A percentile compares a stretch with the other conserved stretches of the same genome.
Conservation (phyloP, 92 coral and sea anemone species). For the Porites evermanni region DNA sequence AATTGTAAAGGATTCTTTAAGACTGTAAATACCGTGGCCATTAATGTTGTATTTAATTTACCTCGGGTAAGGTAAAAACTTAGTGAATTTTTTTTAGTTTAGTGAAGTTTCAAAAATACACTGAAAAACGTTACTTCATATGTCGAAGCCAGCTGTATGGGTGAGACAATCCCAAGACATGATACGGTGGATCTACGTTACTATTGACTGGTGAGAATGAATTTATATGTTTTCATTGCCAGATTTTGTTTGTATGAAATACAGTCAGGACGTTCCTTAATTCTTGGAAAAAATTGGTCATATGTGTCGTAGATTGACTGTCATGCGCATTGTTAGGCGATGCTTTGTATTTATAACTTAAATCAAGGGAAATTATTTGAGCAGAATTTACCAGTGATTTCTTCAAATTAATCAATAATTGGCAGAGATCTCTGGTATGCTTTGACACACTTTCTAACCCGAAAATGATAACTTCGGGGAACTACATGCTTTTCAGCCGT, state of each 20-base stretch:
- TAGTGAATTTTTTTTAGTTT: neutral
- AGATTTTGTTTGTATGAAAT: too few relatives aligned
- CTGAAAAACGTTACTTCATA: neutral
- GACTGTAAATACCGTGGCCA: conserved; percentile 21
- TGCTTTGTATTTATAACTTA: too few relatives aligned
- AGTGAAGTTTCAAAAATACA: neutral
- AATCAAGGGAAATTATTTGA: too few relatives aligned
- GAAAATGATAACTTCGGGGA: neutral
- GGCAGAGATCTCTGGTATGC: neutral
- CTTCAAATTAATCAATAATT: too few relatives aligned
- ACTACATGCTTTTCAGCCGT: neutral
- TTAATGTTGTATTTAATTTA: conserved; percentile 38
- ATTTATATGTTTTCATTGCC: too few relatives aligned
- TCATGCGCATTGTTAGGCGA: too few relatives aligned
- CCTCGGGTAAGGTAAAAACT: conserved; percentile 18
- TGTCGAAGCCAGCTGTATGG: neutral
- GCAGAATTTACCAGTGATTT: too few relatives aligned
- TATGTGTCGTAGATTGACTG: too few relatives aligned
- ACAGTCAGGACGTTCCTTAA: too few relatives aligned
- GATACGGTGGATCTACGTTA: too few relatives aligned
- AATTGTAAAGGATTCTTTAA: conserved; percentile 11
- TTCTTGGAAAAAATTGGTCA: too few relatives aligned
- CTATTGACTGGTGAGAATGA: too few relatives aligned
- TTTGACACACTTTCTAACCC: neutral
- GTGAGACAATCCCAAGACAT: neutral